phyloP scores from a whole-genome alignment of 2,888 invertebrate genomes.

The Megastigmus dorsalis region DNA sequence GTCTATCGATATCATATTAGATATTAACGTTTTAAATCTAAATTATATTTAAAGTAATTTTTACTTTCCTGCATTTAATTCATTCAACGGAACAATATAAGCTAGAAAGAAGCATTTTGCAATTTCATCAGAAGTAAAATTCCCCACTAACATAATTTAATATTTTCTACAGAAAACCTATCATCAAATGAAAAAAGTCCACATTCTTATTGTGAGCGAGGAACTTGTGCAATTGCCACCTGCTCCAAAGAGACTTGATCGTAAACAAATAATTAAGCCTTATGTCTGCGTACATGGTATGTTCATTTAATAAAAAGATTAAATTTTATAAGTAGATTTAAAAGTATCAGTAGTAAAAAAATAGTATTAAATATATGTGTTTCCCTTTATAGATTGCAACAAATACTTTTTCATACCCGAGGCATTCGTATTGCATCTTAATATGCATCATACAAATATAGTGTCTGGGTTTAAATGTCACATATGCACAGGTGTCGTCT shows the following conservation, averaged over 20 bases:
- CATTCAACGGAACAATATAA: too few relatives aligned
- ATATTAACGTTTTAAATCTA: too few relatives aligned
- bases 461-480: conserved; percentile 72
- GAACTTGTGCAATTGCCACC: conserved; percentile 56
- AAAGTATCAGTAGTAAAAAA: background rate
- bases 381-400: conserved; percentile 64
- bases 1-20: too few relatives aligned
- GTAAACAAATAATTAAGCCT: conserved; percentile 64
- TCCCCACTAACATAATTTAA: too few relatives aligned
- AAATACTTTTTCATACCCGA: conserved; percentile 70
- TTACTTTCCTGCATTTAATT: too few relatives aligned
- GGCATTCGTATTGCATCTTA: conserved; percentile 68
- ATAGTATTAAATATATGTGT: background rate
- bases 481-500: conserved; percentile 64
- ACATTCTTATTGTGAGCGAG: conserved; percentile 56
- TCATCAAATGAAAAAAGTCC: conserved; percentile 56
- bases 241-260: conserved; percentile 61
- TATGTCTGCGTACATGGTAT: conserved; percentile 69
- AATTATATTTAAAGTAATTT: too few relatives aligned
- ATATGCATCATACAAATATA: conserved; percentile 61
- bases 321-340: background rate
- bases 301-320: conserved; percentile 17
- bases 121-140: too few relatives aligned
- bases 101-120: too few relatives aligned
- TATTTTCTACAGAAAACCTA: conserved; percentile 57